Evolutionary conservation across 2,888 invertebrate genomes (phyloP).

Genomic region (Teleiodes luculella): DNA sequence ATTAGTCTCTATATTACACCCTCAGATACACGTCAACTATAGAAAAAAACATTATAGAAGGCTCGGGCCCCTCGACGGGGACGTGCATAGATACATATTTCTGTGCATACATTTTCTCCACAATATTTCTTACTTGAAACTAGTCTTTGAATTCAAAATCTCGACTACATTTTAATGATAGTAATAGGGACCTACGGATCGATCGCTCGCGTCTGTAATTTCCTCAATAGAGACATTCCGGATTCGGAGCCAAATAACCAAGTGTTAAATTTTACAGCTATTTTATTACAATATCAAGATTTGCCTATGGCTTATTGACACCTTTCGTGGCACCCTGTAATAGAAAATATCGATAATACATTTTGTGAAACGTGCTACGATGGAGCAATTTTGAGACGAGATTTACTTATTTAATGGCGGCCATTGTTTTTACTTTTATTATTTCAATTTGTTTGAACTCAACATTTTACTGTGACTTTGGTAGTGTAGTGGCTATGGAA

Average conservation of each 20-base stretch:
- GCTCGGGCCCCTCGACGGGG: too few relatives aligned
- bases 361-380: neutral
- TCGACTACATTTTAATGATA: constrained; percentile 27
- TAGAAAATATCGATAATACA: constrained; percentile 1
- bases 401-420: too few relatives aligned
- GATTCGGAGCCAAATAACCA: constrained; percentile 31
- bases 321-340: constrained; percentile 5
- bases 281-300: constrained; percentile 8
- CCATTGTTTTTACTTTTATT: too few relatives aligned
- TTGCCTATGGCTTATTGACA: constrained; percentile 7
- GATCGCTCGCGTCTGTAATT: constrained; percentile 33
- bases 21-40: too few relatives aligned
- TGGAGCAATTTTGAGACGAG: neutral
- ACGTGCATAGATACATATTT: too few relatives aligned
- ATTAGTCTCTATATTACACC: too few relatives aligned
- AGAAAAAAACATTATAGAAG: too few relatives aligned
- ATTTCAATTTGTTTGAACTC: too few relatives aligned
- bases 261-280: constrained; percentile 18
- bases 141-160: constrained; percentile 8
- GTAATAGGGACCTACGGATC: constrained; percentile 31
- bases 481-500: too few relatives aligned
- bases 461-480: too few relatives aligned
- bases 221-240: constrained; percentile 46
- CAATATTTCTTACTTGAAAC: neutral
- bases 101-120: too few relatives aligned